Evolutionary conservation across 2,113 vertebrate genomes (phyloP).

Genomic region (Entelurus aequoreus): DNA sequence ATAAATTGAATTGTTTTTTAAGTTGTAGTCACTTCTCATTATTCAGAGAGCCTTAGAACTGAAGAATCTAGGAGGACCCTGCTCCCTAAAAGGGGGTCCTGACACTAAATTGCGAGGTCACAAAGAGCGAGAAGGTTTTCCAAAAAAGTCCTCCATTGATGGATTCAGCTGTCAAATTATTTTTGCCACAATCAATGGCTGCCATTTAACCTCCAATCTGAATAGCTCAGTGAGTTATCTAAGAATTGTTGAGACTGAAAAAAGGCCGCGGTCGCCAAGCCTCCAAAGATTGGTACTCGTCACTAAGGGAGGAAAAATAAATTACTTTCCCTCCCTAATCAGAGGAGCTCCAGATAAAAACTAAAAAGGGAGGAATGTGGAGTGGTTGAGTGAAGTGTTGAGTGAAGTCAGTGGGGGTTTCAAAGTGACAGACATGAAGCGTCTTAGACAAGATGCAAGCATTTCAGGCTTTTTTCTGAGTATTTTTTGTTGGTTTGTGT

Average conservation of each 20-base stretch:
- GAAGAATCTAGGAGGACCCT: too few relatives aligned
- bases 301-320: slow-evolving; percentile 11
- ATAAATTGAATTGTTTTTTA: too few relatives aligned
- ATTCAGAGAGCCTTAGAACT: too few relatives aligned
- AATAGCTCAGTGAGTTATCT: slow-evolving; percentile 15
- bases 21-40: too few relatives aligned
- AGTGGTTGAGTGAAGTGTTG: slow-evolving; percentile 9
- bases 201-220: slow-evolving; percentile 47
- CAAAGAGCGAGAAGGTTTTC: too few relatives aligned
- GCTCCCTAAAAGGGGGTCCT: too few relatives aligned
- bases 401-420: slow-evolving; percentile 1
- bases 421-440: too few relatives aligned
- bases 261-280: slow-evolving; percentile 10
- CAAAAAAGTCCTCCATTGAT: too few relatives aligned
- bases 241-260: slow-evolving; percentile 18
- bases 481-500: too few relatives aligned
- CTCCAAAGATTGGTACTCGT: slow-evolving; percentile 15
- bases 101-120: too few relatives aligned
- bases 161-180: slow-evolving; percentile 11
- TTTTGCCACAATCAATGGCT: slow-evolving; percentile 47
- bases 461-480: not conserved
- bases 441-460: not conserved
- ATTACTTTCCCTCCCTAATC: slow-evolving; percentile 17
- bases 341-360: slow-evolving; percentile 20
- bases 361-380: not conserved